A percentile compares a stretch with the other conserved stretches of the same genome.
phyloP scores from a whole-genome alignment of 2,113 vertebrate species.

The Poeciliopsis turrubarensis region DNA sequence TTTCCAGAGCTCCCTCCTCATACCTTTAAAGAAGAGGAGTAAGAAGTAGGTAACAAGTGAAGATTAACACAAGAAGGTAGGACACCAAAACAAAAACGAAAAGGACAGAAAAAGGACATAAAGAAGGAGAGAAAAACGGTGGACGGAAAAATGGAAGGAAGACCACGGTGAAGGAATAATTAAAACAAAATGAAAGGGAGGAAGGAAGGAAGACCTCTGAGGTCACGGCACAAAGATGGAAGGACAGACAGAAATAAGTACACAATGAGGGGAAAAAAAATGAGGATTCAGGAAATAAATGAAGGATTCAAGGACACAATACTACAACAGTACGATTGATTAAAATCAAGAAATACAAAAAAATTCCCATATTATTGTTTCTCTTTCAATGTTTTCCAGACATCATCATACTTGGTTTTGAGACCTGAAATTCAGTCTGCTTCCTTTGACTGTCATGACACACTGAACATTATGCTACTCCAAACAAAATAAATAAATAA shows the following conservation, averaged over 20 bases:
- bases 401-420: neutral
- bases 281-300: neutral
- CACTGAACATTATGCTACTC: neutral
- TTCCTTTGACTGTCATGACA: neutral
- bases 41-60: too few relatives aligned
- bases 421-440: neutral
- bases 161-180: too few relatives aligned
- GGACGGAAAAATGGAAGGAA: too few relatives aligned
- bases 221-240: neutral
- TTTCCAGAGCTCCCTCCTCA: too few relatives aligned
- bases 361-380: neutral
- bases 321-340: neutral
- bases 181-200: too few relatives aligned
- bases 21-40: too few relatives aligned
- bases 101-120: too few relatives aligned
- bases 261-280: neutral
- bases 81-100: too few relatives aligned
- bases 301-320: neutral
- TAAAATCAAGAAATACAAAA: neutral
- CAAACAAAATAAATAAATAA: neutral
- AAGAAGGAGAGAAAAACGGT: too few relatives aligned
- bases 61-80: too few relatives aligned
- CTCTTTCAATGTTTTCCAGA: neutral
- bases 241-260: neutral
- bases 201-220: too few relatives aligned